Conservation (phyloP, 2,888 invertebrate species). For the Metallyticus violacea region DNA sequence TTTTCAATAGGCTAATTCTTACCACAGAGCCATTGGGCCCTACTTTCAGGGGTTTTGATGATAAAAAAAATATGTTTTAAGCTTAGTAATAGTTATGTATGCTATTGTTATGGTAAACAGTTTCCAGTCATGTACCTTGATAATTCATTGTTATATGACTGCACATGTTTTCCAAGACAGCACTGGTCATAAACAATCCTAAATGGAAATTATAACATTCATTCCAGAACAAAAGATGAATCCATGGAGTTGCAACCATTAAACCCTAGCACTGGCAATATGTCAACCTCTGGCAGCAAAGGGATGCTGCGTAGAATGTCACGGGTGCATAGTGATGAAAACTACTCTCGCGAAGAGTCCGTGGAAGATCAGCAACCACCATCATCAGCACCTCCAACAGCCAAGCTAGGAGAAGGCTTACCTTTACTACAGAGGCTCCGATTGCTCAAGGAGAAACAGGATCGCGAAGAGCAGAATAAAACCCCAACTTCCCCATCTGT, state of each 20-base stretch:
- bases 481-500: slow-evolving; percentile 19
- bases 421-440: slow-evolving; percentile 74
- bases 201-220: background rate
- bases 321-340: slow-evolving; percentile 58
- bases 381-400: background rate
- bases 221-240: slow-evolving; percentile 46
- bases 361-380: slow-evolving; percentile 38
- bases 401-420: slow-evolving; percentile 71
- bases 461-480: slow-evolving; percentile 55
- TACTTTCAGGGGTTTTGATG: no score
- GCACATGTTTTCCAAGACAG: background rate
- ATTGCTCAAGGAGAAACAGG: slow-evolving; percentile 81
- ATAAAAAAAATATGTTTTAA: no score
- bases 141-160: background rate
- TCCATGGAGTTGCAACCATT: slow-evolving; percentile 68
- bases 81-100: no score
- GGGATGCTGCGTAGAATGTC: slow-evolving; percentile 70
- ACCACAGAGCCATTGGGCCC: no score
- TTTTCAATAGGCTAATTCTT: no score
- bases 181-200: background rate
- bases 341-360: slow-evolving; percentile 10
- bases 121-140: background rate
- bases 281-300: slow-evolving; percentile 43
- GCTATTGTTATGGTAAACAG: background rate
- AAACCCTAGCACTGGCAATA: slow-evolving; percentile 44